Percentiles rank a stretch among this genome's conserved stretches.
Conservation (phyloP, 30 jellyfish, hydroid and myxozoan species). For the Rhopilema esculentum region DNA sequence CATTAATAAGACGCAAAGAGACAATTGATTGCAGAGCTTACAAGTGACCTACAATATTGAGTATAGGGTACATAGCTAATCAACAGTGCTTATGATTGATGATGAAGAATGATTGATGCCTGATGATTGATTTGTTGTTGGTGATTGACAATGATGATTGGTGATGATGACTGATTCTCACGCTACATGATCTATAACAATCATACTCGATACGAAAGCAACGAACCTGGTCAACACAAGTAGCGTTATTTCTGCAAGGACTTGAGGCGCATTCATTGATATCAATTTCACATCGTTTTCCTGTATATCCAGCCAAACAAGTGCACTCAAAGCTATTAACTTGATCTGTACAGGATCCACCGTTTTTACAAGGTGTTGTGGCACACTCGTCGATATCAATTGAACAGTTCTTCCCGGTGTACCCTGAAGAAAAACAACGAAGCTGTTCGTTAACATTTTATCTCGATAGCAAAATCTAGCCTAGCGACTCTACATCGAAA, state of each 20-base stretch:
- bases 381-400: slow-evolving; percentile 83
- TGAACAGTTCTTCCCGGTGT: slow-evolving; percentile 68
- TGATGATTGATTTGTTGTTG: no score
- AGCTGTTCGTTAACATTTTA: not conserved
- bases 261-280: slow-evolving; percentile 65
- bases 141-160: no score
- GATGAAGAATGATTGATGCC: no score
- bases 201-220: no score
- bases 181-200: no score
- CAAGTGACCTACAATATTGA: not conserved
- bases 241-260: slow-evolving; percentile 63
- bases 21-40: not conserved
- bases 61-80: no score
- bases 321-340: slow-evolving; percentile 56
- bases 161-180: no score
- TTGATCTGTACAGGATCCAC: slow-evolving; percentile 78
- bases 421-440: slow-evolving; percentile 24
- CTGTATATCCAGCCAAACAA: slow-evolving; percentile 58
- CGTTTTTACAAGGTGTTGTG: slow-evolving; percentile 69
- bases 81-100: no score
- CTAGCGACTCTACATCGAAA: not conserved
- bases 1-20: not conserved
- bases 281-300: slow-evolving; percentile 54
- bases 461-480: not conserved
- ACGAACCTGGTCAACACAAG: slow-evolving; percentile 61